phyloP scores from a whole-genome alignment of 2,888 invertebrate genomes.

The Pammene aurita region DNA sequence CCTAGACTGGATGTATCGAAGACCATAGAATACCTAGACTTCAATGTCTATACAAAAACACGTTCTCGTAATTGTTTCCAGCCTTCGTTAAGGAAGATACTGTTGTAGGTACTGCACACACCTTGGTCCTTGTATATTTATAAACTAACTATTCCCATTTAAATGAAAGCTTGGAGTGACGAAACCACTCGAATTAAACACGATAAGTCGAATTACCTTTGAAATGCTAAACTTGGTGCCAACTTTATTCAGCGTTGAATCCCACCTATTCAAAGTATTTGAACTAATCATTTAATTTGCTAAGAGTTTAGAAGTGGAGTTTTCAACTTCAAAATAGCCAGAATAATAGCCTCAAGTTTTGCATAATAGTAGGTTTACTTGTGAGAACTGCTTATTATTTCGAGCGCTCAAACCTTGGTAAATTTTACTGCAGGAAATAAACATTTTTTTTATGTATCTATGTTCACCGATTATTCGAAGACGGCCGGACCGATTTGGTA shows the following conservation, averaged over 20 bases:
- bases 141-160: not conserved
- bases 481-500: no score
- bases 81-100: no score
- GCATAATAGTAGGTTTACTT: no score
- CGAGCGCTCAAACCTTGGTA: not conserved
- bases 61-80: no score
- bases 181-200: slow-evolving; percentile 2
- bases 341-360: no score
- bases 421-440: no score
- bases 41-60: no score
- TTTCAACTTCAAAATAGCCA: not conserved
- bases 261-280: not conserved
- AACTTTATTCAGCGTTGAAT: not conserved
- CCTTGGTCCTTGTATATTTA: not conserved
- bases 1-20: not conserved
- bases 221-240: not conserved
- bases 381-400: not conserved
- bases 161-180: not conserved
- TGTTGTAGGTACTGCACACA: no score
- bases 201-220: not conserved
- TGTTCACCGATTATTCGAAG: no score
- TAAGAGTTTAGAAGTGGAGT: not conserved
- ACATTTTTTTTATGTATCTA: no score
- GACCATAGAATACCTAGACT: no score
- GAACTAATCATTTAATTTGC: not conserved